phyloP scores from a whole-genome alignment of 1,140 invertebrate genomes.

The Procambarus virginalis region DNA sequence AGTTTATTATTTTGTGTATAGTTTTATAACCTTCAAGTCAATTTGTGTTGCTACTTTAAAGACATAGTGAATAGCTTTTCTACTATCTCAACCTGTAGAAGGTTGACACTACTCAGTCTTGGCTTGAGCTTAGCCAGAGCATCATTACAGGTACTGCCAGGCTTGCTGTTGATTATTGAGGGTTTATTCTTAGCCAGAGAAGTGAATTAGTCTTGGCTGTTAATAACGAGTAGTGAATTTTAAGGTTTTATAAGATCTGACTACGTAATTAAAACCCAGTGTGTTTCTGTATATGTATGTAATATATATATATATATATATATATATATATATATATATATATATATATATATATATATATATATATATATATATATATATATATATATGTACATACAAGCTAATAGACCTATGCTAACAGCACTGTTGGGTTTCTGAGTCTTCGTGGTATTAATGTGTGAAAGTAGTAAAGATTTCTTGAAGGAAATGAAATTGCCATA shows the following conservation, averaged over 20 bases:
- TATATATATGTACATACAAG: not conserved
- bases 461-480: not conserved
- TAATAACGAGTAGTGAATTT: conserved; percentile 17
- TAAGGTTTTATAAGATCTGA: conserved; percentile 18
- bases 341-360: conserved; percentile 21
- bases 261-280: not conserved
- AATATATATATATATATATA: conserved; percentile 19
- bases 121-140: conserved; percentile 8
- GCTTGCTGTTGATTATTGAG: conserved; percentile 6
- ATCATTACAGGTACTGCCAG: conserved; percentile 21
- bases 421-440: not conserved
- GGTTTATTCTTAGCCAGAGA: conserved; percentile 7
- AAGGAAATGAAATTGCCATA: not conserved
- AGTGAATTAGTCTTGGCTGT: not conserved
- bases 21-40: conserved; percentile 22
- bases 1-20: conserved; percentile 17
- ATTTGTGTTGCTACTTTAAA: conserved; percentile 7
- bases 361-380: not conserved
- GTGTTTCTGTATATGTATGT: conserved; percentile 3
- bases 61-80: conserved; percentile 1
- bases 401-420: not conserved
- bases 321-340: conserved; percentile 25
- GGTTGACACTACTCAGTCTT: conserved; percentile 24
- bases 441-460: not conserved
- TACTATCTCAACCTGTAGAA: not conserved